Evolutionary conservation across 2,113 vertebrate species (phyloP).

Genomic region (Sylvia atricapilla): DNA sequence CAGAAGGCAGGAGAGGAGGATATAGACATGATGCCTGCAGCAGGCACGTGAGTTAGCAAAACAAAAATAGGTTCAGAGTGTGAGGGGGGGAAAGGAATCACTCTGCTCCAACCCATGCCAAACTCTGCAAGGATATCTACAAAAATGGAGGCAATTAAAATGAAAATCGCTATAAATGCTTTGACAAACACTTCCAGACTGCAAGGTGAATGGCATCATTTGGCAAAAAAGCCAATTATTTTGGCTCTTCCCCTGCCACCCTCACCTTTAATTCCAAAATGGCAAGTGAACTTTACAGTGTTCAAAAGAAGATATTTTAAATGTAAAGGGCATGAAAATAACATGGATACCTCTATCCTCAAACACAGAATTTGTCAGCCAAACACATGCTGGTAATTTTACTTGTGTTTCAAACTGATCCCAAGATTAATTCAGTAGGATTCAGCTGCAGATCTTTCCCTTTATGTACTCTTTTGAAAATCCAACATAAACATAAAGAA

Average conservation of each 20-base stretch:
- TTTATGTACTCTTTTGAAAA: constrained; percentile 3
- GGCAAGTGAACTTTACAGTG: background rate
- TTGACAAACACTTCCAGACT: background rate
- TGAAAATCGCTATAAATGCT: background rate
- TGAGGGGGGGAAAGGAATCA: background rate
- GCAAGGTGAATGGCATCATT: background rate
- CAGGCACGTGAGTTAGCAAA: background rate
- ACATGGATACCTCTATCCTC: background rate
- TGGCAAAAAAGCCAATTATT: background rate
- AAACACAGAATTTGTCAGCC: background rate
- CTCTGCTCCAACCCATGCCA: background rate
- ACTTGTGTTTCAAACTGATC: background rate
- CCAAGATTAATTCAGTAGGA: background rate
- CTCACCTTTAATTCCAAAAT: background rate
- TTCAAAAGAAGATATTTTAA: background rate
- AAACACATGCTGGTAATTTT: background rate
- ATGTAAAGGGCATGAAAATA: background rate
- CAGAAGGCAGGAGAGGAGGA: background rate
- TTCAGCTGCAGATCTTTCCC: background rate
- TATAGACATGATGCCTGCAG: background rate
- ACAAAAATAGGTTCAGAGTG: background rate
- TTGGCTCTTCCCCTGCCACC: background rate
- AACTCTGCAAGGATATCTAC: background rate
- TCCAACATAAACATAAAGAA: background rate
- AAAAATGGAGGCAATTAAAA: background rate